Evolutionary conservation across 2,888 invertebrate genomes (phyloP).

Genomic region (Tillus elongatus): DNA sequence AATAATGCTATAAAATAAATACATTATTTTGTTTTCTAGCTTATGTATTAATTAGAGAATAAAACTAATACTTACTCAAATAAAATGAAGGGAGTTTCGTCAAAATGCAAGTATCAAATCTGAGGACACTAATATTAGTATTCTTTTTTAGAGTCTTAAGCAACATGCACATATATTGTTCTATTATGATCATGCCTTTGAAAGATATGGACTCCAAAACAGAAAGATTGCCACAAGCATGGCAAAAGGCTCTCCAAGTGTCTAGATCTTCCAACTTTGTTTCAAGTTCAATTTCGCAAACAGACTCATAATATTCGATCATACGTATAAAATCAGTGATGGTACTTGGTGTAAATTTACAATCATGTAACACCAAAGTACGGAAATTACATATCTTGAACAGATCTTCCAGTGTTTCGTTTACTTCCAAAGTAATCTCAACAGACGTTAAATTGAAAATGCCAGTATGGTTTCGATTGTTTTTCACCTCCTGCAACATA

Average conservation of each 20-base stretch:
- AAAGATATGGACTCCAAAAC: conserved; percentile 31
- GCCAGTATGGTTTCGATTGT: conserved; percentile 36
- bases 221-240: conserved; percentile 29
- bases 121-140: conserved; percentile 30
- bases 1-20: too few species aligned
- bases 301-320: conserved; percentile 35
- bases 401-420: conserved; percentile 36
- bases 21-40: too few species aligned
- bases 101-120: conserved; percentile 33
- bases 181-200: conserved; percentile 31
- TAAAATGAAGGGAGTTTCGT: conserved; percentile 33
- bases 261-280: conserved; percentile 33
- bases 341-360: conserved; percentile 32
- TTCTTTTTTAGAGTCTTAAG: conserved; percentile 30
- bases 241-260: conserved; percentile 33
- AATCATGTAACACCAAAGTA: conserved; percentile 31
- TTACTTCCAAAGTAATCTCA: conserved; percentile 34
- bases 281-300: conserved; percentile 31
- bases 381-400: conserved; percentile 36
- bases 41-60: too few species aligned
- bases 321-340: conserved; percentile 35
- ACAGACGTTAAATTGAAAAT: conserved; percentile 31
- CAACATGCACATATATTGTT: conserved; percentile 31
- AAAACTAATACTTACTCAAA: conserved; percentile 32
- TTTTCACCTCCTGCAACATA: conserved; percentile 32